phyloP scores from a whole-genome alignment of 2,888 invertebrate species.

The Drosophila limbata region DNA sequence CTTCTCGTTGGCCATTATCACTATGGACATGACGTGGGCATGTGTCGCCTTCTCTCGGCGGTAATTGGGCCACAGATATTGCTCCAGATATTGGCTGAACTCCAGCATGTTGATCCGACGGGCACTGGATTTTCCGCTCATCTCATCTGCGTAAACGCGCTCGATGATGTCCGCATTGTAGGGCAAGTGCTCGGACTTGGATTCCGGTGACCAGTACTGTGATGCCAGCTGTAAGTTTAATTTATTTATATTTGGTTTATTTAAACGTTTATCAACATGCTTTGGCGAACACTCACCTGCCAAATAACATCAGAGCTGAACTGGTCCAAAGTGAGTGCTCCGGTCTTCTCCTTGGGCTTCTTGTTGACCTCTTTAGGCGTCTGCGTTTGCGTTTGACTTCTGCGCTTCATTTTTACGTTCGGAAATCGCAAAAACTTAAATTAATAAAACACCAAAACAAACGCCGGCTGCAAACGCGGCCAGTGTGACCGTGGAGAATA shows the following conservation, averaged over 20 bases:
- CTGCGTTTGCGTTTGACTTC: conserved; percentile 53
- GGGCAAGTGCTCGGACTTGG: conserved; percentile 89
- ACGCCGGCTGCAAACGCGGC: conserved; percentile 52
- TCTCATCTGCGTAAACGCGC: conserved; percentile 95
- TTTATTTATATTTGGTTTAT: not conserved
- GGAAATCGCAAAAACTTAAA: conserved; percentile 8
- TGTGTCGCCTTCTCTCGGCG: conserved; percentile 90
- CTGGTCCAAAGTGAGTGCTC: conserved; percentile 91
- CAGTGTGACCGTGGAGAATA: conserved; percentile 29
- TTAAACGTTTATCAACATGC: conserved; percentile 28
- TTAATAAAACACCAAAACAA: conserved; percentile 47
- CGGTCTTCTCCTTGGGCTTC: conserved; percentile 61
- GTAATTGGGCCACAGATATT: conserved; percentile 98
- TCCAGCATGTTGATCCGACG: conserved; percentile 98
- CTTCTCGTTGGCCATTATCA: conserved; percentile 99
- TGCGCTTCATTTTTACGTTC: conserved; percentile 58
- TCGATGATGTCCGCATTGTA: conserved; percentile 93
- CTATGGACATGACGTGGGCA: conserved; percentile 97
- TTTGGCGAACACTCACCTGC: conserved; percentile 87
- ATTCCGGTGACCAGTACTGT: conserved; percentile 97
- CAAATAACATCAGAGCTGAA: conserved; percentile 96
- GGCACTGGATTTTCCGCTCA: conserved; percentile 93
- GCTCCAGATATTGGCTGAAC: conserved; percentile 98
- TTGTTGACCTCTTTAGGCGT: conserved; percentile 27
- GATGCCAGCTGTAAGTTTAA: conserved; percentile 90